Evolutionary conservation across 30 jellyfish, hydroid and myxozoan genomes (phyloP).

Genomic region (Clytia hemisphaerica): DNA sequence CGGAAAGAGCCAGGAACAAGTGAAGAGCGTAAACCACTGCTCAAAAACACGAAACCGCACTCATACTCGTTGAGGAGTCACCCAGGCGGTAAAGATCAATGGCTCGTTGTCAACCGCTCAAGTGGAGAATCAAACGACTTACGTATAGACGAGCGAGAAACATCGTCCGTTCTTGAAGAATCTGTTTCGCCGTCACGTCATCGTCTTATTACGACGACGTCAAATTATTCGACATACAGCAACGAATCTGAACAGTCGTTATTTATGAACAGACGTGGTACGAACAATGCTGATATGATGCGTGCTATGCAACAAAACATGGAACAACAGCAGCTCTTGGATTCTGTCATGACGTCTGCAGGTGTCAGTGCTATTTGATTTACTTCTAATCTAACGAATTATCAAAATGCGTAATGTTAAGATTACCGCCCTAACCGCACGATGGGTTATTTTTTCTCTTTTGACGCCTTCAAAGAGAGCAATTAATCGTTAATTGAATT

Average conservation of each 20-base stretch:
- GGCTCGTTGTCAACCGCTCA: slow-evolving; percentile 50
- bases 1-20: background rate
- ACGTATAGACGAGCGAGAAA: too few species aligned
- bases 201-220: too few species aligned
- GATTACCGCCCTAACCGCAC: too few species aligned
- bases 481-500: too few species aligned
- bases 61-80: slow-evolving; percentile 7
- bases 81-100: slow-evolving; percentile 28
- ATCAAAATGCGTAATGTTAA: too few species aligned
- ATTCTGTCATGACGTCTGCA: slow-evolving; percentile 69
- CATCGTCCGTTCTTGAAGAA: too few species aligned
- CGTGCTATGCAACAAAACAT: slow-evolving; percentile 23
- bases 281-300: slow-evolving; percentile 17
- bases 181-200: too few species aligned
- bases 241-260: slow-evolving; percentile 1
- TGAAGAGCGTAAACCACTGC: background rate
- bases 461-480: too few species aligned
- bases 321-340: slow-evolving; percentile 54
- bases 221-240: too few species aligned
- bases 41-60: slow-evolving; percentile 3
- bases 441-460: too few species aligned
- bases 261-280: slow-evolving; percentile 10
- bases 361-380: slow-evolving; percentile 84
- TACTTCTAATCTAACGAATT: background rate
- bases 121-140: too few species aligned